A percentile compares a stretch with the other conserved stretches of the same genome.
Evolutionary conservation across 2,113 vertebrate genomes (phyloP).

Genomic region (Pygoscelis adeliae): DNA sequence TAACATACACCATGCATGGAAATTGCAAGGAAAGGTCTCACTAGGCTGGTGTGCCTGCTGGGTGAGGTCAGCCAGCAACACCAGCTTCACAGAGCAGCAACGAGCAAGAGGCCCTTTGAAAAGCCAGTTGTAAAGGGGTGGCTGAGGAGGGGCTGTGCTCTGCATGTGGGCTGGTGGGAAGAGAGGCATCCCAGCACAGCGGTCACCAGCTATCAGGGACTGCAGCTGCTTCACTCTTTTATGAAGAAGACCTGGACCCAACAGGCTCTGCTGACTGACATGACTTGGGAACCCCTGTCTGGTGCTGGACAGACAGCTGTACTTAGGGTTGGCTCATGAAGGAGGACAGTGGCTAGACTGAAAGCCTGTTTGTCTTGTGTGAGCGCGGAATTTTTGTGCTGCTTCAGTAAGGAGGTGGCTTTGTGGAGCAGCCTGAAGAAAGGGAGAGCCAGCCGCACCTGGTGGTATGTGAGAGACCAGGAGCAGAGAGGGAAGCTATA

Average conservation of each 20-base stretch:
- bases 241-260: background rate
- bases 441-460: background rate
- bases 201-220: fast-evolving
- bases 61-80: background rate
- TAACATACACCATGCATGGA: background rate
- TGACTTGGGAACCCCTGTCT: background rate
- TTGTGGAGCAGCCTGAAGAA: background rate
- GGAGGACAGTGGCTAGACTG: background rate
- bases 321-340: background rate
- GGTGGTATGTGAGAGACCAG: background rate
- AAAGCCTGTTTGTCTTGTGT: background rate
- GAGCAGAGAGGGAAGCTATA: background rate
- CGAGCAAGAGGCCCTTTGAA: background rate
- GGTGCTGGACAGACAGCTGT: background rate
- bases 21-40: background rate
- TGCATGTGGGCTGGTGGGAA: background rate
- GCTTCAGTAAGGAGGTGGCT: background rate
- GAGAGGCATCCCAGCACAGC: background rate
- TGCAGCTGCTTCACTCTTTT: background rate
- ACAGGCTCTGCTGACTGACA: background rate
- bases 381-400: background rate
- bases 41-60: background rate
- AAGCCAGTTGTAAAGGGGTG: background rate
- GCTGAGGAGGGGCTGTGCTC: background rate
- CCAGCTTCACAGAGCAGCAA: background rate